Base-by-base conservation (phyloP, 2,888 invertebrate species). In the Charanyca ferruginea region DNA sequence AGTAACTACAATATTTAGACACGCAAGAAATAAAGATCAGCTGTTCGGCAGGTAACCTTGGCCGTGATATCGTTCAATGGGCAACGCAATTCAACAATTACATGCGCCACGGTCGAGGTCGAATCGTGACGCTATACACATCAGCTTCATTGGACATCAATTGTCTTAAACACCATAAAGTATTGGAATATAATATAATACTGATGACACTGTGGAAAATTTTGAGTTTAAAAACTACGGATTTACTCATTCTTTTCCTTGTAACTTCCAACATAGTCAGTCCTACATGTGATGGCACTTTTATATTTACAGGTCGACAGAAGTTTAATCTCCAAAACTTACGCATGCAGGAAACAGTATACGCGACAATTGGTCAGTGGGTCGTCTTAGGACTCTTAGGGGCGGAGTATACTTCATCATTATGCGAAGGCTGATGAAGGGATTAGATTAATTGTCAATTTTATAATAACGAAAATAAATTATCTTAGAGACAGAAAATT, bases 21-120 rank as follows among this genome's bases (percentile, higher is more conserved):
- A 62, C 67, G 66, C 79, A 83, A 79, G 81, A 76, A 81, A 80
- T 80, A 77, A 72, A 87, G 82, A 86, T 78, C 91, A 91, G 90
- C 89, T 90, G 91, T 89, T 89, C 78, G 83, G 49, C 61, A 71
- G 73, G 78, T 83, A 91, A 90, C 94, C 94, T 94, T 95, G 94
- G 90, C 94, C 93, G 91, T 94, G 93, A 92, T 90, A 89, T 88
- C 85, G 89, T 83, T 88, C 85, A 87, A 85, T 89, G 89, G 84
- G 87, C 87, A 88, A 83, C 90, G 88, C 88, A 92, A 94, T 91
- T 92, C 89, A 89, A 92, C 92, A 91, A 93, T 93, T 93, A 90
- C 90, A 89, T 89, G 89, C 89, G 85, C 87, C 90, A 91, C 89
- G 91, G 92, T 89, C 91, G 89, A 92, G 92, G 93, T 83, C 89